Evolutionary conservation across 2,113 vertebrate species (phyloP).

Genomic region (Diphyllodes magnificus): DNA sequence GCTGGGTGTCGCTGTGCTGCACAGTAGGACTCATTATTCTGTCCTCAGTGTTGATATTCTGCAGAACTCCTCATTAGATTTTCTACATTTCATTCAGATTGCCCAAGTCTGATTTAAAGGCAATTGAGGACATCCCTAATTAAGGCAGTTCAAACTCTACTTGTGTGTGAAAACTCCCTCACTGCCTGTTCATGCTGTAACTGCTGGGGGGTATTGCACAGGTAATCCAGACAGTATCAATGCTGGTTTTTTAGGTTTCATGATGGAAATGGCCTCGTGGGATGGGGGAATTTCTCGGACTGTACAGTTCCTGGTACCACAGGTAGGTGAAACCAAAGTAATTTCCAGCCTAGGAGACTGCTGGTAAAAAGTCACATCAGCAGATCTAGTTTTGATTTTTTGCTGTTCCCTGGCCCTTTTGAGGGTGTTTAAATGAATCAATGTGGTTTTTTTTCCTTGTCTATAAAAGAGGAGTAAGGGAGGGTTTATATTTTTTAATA

Average conservation of each 20-base stretch:
- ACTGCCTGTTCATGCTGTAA: neutral
- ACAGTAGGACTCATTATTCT: neutral
- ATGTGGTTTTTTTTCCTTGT: neutral
- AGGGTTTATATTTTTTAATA: neutral
- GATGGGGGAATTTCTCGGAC: conserved; percentile 96
- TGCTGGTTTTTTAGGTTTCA: conserved; percentile 82
- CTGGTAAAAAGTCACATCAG: neutral
- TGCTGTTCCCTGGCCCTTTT: neutral
- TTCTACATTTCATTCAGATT: neutral
- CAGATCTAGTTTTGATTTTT: neutral
- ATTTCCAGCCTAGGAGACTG: neutral
- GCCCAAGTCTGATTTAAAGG: neutral
- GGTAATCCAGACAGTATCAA: neutral
- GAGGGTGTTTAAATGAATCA: neutral
- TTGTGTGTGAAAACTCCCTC: neutral
- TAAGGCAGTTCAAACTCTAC: neutral
- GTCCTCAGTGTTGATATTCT: neutral
- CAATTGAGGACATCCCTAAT: neutral
- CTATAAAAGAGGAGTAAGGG: neutral
- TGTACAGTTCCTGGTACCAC: conserved; percentile 95
- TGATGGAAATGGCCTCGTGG: conserved; percentile 99
- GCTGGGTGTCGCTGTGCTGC: neutral
- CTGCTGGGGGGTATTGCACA: neutral
- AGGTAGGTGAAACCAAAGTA: conserved; percentile 72
- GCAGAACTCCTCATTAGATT: neutral